Evolutionary conservation across 2,113 vertebrate genomes (phyloP), one percentile per base, ranked within the genome.

Genomic region (Probosciger aterrimus): DNA sequence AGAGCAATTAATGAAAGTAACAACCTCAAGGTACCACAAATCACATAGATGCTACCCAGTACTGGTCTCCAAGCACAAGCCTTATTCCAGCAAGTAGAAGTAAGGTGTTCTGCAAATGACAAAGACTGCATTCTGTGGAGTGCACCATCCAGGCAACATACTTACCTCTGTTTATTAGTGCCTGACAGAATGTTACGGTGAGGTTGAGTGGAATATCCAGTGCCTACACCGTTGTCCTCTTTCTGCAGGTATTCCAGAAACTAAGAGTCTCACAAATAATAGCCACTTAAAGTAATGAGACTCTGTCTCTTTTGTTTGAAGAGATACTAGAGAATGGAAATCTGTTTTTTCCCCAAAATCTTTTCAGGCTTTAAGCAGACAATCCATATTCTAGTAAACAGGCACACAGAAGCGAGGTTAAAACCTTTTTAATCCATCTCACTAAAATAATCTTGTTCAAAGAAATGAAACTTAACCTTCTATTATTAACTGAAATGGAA

Each of bases 1-100:
- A 84, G 47, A 81, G 75, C 90, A 82, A 90, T 96, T 89, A 95
- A 92, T 87, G 64, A 84, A 89, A 76, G 43, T 39, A 75, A 64
- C 68, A 86, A 62, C 60, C 47, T 83, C 59, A 74, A 83, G 43
- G 50, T 86, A 78, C 50, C 2, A 4, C 53, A 96, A 68, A 55
- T 77, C 57, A 65, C 39, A n/a, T 18, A 68, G 80, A 83, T 37
- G 25, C 52, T 47, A 46, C 39, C 33, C 27, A n/a, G 2, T 64
- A 44, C 12, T 6, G 2, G 14, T 35, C 52, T 75, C 47, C 71
- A 70, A 86, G 52, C 62, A 50, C 17, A 65, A 46, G 23, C 12
- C 20, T 47, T 35, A 41, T 30, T 79, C 31, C 50, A 79, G 47
- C 31, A 86, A 57, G 70, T 5, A 88, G 37, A 86, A 91, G 57